These are phyloP conservation scores for Periophthalmodon schlosseri DNA, from an alignment of 2,113 vertebrate genomes.

Conservation along the genomic window DNA sequence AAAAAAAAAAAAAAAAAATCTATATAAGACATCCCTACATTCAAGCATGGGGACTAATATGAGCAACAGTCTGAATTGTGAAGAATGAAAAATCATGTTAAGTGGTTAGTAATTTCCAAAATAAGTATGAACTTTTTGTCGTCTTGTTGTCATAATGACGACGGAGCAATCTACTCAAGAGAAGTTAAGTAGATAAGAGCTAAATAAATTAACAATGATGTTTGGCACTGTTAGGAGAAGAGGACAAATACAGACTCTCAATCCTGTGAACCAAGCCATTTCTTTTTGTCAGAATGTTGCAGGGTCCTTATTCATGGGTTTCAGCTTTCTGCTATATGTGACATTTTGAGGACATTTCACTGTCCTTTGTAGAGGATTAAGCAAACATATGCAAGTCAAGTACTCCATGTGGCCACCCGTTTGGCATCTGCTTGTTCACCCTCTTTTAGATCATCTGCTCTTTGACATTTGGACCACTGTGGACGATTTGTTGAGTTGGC, in stretches of 20 bases:
- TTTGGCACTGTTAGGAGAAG: conserved; percentile 29
- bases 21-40: neutral
- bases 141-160: neutral
- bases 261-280: conserved; percentile 29
- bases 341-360: no score
- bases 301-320: conserved; percentile 33
- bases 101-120: neutral
- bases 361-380: conserved; percentile 26
- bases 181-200: conserved; percentile 41
- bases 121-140: neutral
- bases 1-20: no score
- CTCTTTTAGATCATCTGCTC: neutral
- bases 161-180: conserved; percentile 26
- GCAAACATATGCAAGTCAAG: conserved; percentile 14
- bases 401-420: neutral
- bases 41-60: neutral
- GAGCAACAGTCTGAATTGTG: neutral
- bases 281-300: conserved; percentile 41
- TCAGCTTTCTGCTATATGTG: no score
- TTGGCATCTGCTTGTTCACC: conserved; percentile 3
- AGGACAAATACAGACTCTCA: conserved; percentile 13
- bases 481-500: no score
- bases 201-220: conserved; percentile 34
- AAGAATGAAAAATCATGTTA: neutral
- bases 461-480: neutral